Conservation (phyloP, 2,113 vertebrate genomes). For the Chrysochloris asiatica region DNA sequence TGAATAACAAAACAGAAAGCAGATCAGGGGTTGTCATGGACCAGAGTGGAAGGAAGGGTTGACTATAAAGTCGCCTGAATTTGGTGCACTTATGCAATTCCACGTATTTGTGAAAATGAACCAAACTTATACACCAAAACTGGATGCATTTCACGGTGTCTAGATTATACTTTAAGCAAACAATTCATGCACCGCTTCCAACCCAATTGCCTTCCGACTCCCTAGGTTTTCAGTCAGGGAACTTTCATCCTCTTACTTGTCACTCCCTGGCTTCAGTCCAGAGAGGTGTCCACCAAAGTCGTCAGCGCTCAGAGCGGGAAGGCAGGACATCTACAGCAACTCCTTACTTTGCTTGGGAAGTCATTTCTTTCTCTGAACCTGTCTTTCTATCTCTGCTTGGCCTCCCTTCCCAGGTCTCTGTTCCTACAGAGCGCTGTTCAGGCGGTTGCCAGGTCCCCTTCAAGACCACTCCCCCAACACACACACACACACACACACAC, state of each 20-base stretch:
- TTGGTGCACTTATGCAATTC: too few species aligned
- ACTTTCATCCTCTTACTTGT: background rate
- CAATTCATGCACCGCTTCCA: background rate
- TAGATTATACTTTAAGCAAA: background rate
- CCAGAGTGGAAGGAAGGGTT: background rate
- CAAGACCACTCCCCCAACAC: too few species aligned
- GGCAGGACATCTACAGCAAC: background rate
- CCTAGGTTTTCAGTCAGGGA: background rate
- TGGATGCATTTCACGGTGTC: background rate
- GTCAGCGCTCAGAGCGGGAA: background rate
- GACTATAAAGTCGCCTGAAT: background rate
- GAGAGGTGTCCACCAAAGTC: background rate
- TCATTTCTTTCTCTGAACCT: background rate
- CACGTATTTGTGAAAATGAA: background rate
- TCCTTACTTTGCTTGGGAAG: too few species aligned
- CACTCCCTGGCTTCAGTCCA: background rate
- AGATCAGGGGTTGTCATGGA: background rate
- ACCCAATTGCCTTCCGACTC: background rate
- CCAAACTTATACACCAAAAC: background rate
- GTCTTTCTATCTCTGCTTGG: background rate
- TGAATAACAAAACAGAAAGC: background rate
- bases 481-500: rapidly evolving
- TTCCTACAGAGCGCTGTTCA: too few species aligned
- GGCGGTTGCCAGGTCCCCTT: too few species aligned
- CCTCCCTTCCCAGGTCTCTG: background rate